phyloP scores from a whole-genome alignment of 2,888 invertebrate genomes.

The Boloria selene region DNA sequence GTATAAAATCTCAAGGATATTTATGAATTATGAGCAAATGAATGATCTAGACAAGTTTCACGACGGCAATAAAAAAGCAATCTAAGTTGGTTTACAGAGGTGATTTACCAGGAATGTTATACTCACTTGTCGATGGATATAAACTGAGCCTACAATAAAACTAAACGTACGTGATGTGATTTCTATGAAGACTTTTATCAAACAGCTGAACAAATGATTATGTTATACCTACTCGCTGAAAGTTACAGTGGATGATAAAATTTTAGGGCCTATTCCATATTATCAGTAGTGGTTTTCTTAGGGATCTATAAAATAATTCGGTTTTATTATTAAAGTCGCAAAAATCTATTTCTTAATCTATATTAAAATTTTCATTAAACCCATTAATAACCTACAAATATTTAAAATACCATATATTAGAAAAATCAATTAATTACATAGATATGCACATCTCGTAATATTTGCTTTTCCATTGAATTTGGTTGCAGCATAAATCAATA shows the following conservation, averaged over 20 bases:
- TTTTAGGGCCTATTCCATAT: slow-evolving; percentile 6
- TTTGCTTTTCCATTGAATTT: too few species aligned
- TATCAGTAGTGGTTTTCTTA: not conserved
- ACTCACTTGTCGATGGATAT: slow-evolving; percentile 36
- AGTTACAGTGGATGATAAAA: slow-evolving; percentile 21
- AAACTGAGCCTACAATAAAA: slow-evolving; percentile 37
- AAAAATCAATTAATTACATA: too few species aligned
- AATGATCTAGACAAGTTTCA: not conserved
- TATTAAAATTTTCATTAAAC: too few species aligned
- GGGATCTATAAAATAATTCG: not conserved
- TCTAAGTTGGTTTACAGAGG: slow-evolving; percentile 38
- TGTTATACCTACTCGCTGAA: slow-evolving; percentile 5
- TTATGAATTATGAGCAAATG: not conserved
- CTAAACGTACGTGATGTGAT: slow-evolving; percentile 38
- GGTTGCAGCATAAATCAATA: too few species aligned
- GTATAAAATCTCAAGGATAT: too few species aligned
- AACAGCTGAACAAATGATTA: slow-evolving; percentile 19
- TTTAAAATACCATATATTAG: too few species aligned
- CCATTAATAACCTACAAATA: too few species aligned
- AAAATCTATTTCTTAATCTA: too few species aligned
- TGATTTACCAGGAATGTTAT: slow-evolving; percentile 34
- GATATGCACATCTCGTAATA: too few species aligned
- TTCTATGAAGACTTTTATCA: slow-evolving; percentile 29
- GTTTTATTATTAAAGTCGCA: too few species aligned
- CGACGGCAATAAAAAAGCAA: slow-evolving; percentile 37